Evolutionary conservation across 2,888 invertebrate genomes (phyloP).

Genomic region (Tetragonisca angustula): DNA sequence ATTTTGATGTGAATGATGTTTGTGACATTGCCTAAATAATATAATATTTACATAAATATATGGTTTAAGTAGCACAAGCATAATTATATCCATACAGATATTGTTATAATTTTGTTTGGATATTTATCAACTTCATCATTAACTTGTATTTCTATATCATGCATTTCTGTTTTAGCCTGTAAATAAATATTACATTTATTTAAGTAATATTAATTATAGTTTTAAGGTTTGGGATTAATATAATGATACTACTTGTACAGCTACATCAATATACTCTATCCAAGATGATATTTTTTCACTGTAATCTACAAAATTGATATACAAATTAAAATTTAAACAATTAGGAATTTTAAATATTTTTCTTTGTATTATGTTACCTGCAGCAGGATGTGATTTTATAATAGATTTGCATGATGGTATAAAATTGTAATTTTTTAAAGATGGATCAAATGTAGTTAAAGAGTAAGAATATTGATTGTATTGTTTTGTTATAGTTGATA

Average conservation of each 20-base stretch:
- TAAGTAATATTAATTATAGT: not conserved
- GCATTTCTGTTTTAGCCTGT: conserved; percentile 38
- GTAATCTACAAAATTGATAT: conserved; percentile 43
- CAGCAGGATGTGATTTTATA: not conserved
- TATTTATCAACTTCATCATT: conserved; percentile 27
- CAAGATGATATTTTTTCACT: conserved; percentile 21
- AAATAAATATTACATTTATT: conserved; percentile 18
- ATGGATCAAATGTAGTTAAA: conserved; percentile 11
- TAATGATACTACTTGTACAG: conserved; percentile 43
- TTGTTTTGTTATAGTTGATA: conserved; percentile 1
- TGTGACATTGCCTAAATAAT: conserved; percentile 35
- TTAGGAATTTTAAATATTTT: conserved; percentile 4
- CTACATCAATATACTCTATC: conserved; percentile 54
- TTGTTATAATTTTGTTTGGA: conserved; percentile 26
- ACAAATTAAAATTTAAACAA: not conserved
- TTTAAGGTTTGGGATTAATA: not conserved
- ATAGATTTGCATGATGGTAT: conserved; percentile 1
- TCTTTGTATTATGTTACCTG: conserved; percentile 29
- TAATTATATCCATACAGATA: conserved; percentile 39
- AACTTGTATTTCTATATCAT: conserved; percentile 56
- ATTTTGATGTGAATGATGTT: conserved; percentile 42
- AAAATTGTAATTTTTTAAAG: conserved; percentile 24
- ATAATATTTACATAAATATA: conserved; percentile 22
- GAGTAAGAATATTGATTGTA: conserved; percentile 24
- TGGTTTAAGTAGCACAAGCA: not conserved